phyloP scores from a whole-genome alignment of 2,888 invertebrate species.

The Melinopterus prodromus region DNA sequence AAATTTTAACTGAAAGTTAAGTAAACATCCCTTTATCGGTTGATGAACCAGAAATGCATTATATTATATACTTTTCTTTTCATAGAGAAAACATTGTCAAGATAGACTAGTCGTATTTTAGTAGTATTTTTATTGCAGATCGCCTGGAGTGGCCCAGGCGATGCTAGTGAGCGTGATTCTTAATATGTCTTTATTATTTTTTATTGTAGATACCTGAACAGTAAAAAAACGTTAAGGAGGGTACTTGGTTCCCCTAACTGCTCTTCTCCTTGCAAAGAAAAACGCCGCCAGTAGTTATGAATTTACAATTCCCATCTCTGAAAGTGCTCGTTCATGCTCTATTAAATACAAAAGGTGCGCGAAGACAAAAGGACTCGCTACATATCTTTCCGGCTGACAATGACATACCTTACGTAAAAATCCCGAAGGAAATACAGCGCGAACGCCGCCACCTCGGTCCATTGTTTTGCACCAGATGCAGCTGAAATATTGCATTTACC shows the following conservation, averaged over 20 bases:
- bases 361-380: neutral
- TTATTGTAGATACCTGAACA: no score
- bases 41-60: no score
- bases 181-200: no score
- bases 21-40: no score
- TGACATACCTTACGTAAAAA: neutral
- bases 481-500: neutral
- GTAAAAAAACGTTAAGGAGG: no score
- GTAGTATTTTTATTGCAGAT: no score
- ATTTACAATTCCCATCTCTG: neutral
- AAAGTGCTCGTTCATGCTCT: neutral
- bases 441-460: neutral
- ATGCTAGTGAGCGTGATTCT: no score
- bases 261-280: neutral
- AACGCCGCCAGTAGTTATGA: neutral
- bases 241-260: neutral
- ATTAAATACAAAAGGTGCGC: neutral
- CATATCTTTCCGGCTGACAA: neutral
- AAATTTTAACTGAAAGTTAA: no score
- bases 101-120: no score
- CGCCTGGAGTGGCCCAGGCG: no score
- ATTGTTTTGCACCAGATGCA: neutral
- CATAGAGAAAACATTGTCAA: no score
- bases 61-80: no score
- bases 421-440: neutral